Conservation (phyloP, 2,888 invertebrate species). For the Holacanthella duospinosa region DNA sequence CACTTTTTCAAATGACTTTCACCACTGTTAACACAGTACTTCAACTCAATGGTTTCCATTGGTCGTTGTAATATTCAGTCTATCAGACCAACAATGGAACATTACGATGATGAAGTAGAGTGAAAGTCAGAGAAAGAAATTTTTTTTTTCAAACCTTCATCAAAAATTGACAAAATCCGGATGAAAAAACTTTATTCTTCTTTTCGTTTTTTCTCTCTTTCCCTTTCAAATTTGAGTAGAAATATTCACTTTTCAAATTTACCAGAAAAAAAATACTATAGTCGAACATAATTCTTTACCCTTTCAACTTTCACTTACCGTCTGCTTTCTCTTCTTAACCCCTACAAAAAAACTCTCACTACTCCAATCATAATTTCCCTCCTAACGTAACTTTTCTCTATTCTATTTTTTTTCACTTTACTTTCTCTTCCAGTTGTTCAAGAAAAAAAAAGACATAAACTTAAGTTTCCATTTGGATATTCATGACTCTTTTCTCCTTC, state of each 20-base stretch:
- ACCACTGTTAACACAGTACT: no score
- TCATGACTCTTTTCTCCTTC: conserved; percentile 1
- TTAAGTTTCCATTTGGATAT: conserved; percentile 4
- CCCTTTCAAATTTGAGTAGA: conserved; percentile 10
- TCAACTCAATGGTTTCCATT: no score
- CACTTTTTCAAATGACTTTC: no score
- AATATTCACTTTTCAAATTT: no score
- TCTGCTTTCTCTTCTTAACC: background rate
- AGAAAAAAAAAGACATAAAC: background rate
- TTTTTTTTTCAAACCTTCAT: conserved; percentile 12
- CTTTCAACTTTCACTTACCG: background rate
- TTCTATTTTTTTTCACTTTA: background rate
- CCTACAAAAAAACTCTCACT: background rate
- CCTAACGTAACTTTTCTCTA: background rate
- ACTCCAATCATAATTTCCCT: background rate
- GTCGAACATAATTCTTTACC: no score
- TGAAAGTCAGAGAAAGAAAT: background rate
- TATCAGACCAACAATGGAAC: no score
- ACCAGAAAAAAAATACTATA: no score
- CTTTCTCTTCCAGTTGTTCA: background rate
- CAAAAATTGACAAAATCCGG: conserved; percentile 27
- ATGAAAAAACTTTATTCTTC: conserved; percentile 29
- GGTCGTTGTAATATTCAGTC: no score
- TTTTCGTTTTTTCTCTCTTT: conserved; percentile 15
- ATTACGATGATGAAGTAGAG: no score